Conservation (phyloP, 2,888 invertebrate species). For the Eulithis testata region DNA sequence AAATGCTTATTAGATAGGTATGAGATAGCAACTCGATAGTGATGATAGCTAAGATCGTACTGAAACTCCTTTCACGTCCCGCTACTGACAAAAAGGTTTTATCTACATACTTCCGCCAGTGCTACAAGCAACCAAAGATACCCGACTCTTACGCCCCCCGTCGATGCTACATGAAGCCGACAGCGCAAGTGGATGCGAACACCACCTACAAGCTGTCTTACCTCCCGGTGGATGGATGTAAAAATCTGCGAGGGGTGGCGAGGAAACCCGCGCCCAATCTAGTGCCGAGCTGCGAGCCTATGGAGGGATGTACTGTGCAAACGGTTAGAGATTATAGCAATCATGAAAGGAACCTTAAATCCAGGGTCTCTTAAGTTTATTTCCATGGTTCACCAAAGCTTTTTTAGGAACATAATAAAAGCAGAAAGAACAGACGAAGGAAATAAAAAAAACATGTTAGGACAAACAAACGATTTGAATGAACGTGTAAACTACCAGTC, state of each 20-base stretch:
- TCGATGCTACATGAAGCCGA: conserved; percentile 83
- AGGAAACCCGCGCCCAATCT: conserved; percentile 66
- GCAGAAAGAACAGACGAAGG: too few relatives aligned
- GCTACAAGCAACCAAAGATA: conserved; percentile 83
- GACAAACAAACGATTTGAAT: too few relatives aligned
- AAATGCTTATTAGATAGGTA: too few relatives aligned
- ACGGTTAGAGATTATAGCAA: conserved; percentile 55
- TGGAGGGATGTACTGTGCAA: conserved; percentile 75
- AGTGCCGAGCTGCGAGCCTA: conserved; percentile 74
- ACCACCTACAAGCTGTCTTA: conserved; percentile 88
- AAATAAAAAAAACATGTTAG: too few relatives aligned
- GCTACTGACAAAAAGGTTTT: too few relatives aligned
- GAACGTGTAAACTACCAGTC: too few relatives aligned
- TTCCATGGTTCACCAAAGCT: too few relatives aligned
- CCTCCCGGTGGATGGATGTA: conserved; percentile 75
- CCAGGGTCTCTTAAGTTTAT: too few relatives aligned
- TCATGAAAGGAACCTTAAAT: neutral
- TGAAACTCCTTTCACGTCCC: too few relatives aligned
- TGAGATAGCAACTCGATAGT: too few relatives aligned
- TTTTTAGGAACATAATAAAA: too few relatives aligned
- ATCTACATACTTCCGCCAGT: conserved; percentile 51
- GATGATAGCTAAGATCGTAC: too few relatives aligned
- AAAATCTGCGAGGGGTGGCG: conserved; percentile 66
- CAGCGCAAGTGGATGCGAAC: conserved; percentile 82
- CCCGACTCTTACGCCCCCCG: conserved; percentile 85